Evolutionary conservation across 2,888 invertebrate genomes (phyloP).

Genomic region (Coenonympha glycerion): DNA sequence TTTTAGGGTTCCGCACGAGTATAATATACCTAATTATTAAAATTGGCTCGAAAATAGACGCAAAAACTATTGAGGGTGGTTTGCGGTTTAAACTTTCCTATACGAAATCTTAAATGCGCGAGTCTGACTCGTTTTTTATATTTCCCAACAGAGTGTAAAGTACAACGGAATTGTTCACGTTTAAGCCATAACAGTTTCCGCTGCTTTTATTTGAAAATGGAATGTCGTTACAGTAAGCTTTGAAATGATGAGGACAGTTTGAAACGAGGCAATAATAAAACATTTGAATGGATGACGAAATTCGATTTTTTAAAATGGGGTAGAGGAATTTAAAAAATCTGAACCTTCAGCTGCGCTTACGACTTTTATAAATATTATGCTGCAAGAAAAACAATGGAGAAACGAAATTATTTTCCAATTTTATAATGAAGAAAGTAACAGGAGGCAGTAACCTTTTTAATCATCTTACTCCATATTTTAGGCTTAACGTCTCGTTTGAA

Average conservation of each 20-base stretch:
- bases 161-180: constrained; percentile 15
- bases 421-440: background rate
- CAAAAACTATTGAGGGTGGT: too few species aligned
- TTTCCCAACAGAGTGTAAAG: constrained; percentile 6
- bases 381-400: too few species aligned
- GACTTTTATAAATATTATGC: too few species aligned
- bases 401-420: background rate
- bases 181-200: constrained; percentile 14
- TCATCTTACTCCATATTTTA: constrained; percentile 22
- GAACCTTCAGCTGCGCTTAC: too few species aligned
- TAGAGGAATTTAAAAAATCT: too few species aligned
- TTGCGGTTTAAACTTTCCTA: too few species aligned
- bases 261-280: constrained; percentile 5
- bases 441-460: background rate
- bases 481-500: constrained; percentile 26
- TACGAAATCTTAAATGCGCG: too few species aligned
- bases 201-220: constrained; percentile 14
- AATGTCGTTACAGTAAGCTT: constrained; percentile 8
- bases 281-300: background rate
- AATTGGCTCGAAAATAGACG: too few species aligned
- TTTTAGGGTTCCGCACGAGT: too few species aligned
- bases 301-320: too few species aligned
- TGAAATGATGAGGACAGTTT: constrained; percentile 1
- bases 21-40: too few species aligned
- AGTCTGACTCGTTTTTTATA: too few species aligned